Evolutionary conservation across 2,113 vertebrate species (phyloP).

Genomic region (Trogon melanurus): DNA sequence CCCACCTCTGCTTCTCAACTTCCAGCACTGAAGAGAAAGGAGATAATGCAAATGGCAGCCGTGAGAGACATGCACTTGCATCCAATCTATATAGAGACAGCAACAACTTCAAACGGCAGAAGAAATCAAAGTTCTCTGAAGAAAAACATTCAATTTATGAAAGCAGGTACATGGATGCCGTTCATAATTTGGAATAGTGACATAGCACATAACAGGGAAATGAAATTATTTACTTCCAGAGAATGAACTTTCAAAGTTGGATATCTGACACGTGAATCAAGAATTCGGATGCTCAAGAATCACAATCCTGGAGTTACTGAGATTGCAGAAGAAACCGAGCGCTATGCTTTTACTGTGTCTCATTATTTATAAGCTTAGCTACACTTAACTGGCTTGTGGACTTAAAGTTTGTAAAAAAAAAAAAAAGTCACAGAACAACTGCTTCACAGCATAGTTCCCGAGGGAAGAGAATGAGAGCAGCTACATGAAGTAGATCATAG

Average conservation of each 20-base stretch:
- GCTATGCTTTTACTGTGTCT: not conserved
- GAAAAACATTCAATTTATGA: not conserved
- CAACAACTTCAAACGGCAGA: not conserved
- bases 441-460: not conserved
- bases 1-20: not conserved
- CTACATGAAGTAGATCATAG: not conserved
- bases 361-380: not conserved
- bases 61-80: not conserved
- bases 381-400: not conserved
- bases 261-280: not conserved
- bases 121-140: not conserved
- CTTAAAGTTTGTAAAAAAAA: not conserved
- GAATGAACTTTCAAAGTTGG: not conserved
- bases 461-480: not conserved
- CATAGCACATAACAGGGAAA: not conserved
- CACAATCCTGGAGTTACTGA: not conserved
- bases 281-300: not conserved
- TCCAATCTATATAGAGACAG: not conserved
- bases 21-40: not conserved
- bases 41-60: not conserved
- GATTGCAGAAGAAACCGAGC: not conserved
- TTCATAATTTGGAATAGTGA: not conserved
- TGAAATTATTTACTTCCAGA: not conserved
- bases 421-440: not conserved
- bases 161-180: not conserved